Evolutionary conservation across 1,140 invertebrate species (phyloP).

Genomic region (Brachionus asplanchnoidis): DNA sequence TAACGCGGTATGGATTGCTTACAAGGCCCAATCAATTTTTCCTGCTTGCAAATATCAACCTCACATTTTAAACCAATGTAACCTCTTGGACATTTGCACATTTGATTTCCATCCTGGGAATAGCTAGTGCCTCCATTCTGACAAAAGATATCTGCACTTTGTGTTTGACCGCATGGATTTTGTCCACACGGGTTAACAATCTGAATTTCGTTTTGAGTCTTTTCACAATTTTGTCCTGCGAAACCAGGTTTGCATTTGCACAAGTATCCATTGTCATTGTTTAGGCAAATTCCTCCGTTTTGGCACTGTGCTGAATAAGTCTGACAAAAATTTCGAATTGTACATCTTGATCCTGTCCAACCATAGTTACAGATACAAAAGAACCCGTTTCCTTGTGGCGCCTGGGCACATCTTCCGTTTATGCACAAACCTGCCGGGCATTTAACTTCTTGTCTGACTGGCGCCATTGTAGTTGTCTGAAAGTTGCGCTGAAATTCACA

Average conservation of each 20-base stretch:
- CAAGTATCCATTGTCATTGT: background rate
- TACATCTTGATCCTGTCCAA: slow-evolving; percentile 33
- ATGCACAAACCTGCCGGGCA: slow-evolving; percentile 16
- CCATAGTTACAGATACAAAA: slow-evolving; percentile 35
- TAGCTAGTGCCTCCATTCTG: slow-evolving; percentile 4
- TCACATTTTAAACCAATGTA: slow-evolving; percentile 32
- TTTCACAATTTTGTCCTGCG: slow-evolving; percentile 14
- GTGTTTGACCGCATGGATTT: background rate
- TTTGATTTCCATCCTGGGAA: background rate
- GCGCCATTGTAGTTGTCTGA: background rate
- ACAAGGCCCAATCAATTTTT: background rate
- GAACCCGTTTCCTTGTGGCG: background rate
- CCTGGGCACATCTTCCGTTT: slow-evolving; percentile 3
- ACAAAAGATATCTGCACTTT: background rate
- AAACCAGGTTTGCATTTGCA: background rate
- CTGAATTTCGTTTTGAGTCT: background rate
- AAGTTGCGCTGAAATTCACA: slow-evolving; percentile 24
- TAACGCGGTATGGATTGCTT: slow-evolving; percentile 12
- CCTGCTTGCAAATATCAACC: slow-evolving; percentile 23
- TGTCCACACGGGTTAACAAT: background rate
- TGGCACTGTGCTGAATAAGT: background rate
- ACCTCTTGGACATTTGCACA: slow-evolving; percentile 40
- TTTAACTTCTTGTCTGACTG: background rate
- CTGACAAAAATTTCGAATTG: slow-evolving; percentile 33
- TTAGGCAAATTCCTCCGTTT: slow-evolving; percentile 35